Evolutionary conservation across 2,888 invertebrate species (phyloP).

Genomic region (Xanthorhoe designata): DNA sequence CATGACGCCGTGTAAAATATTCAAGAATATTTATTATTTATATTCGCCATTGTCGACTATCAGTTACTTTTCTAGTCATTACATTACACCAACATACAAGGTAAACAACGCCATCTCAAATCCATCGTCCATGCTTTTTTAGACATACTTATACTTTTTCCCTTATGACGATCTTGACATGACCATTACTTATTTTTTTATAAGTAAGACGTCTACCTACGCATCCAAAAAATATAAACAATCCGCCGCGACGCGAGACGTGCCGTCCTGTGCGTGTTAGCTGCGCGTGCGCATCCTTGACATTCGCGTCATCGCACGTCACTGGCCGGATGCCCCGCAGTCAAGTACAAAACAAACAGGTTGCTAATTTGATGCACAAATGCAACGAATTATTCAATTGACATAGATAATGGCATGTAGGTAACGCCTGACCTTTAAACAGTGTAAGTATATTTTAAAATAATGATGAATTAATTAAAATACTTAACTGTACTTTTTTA

Average conservation of each 20-base stretch:
- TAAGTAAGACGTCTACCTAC: background rate
- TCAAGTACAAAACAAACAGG: background rate
- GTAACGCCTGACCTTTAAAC: slow-evolving; percentile 1
- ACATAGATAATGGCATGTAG: background rate
- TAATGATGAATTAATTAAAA: too few species aligned
- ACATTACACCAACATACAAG: too few species aligned
- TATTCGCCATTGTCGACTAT: too few species aligned
- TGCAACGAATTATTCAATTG: background rate
- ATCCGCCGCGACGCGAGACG: background rate
- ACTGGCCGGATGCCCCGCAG: slow-evolving; percentile 20
- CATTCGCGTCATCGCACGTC: slow-evolving; percentile 36
- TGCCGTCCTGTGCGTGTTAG: slow-evolving; percentile 30
- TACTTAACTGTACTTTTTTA: too few species aligned
- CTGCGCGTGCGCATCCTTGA: slow-evolving; percentile 50
- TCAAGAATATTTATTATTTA: too few species aligned
- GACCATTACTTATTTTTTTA: too few species aligned
- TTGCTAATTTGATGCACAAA: slow-evolving; percentile 12
- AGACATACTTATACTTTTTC: too few species aligned
- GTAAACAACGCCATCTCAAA: too few species aligned
- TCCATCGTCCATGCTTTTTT: too few species aligned
- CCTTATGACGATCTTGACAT: background rate
- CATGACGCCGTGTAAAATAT: too few species aligned
- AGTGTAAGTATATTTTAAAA: too few species aligned
- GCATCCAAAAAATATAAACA: background rate
- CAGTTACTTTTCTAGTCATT: too few species aligned